Evolutionary conservation across 53 echinoderm and acorn worm species (phyloP), one percentile per base, ranked within the genome.

Genomic region (Mesocentrotus franciscanus): DNA sequence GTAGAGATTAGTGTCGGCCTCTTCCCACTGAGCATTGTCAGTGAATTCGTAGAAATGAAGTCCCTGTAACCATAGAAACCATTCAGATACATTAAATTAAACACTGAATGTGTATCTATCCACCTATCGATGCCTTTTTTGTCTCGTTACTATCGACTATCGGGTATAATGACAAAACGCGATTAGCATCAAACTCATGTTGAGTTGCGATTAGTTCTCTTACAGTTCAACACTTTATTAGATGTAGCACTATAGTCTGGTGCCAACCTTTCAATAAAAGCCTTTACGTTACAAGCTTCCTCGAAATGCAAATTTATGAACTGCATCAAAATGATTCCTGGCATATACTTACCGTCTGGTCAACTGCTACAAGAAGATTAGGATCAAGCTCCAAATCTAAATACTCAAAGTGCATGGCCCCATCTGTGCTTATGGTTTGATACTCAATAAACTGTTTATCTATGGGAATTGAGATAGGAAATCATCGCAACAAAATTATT

Each of bases 371-470:
- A 16, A 98, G 95, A 13, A 98, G 95, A 26, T 62, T 92, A 7
- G 96, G 96, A 33, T 92, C 96, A 70, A 90, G 95, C 0, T 92
- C 96, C 66, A 98, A 89, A 7, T 85, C 84, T 56, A 97, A n/a
- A 81, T 94, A 85, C 84, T 95, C 92, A 95, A 93, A 95, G 59
- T 94, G 76, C 0, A 61, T 61, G 26, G 98, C 98, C 17, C 96
- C 96, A 36, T 95, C 79, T 0, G 98, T 96, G 11, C 75, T 32
- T 32, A 98, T 95, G 0, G 95, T 36, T 94, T 98, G 97, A 74
- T 96, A 98, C 56, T 96, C 96, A 12, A 97, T 93, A 78, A 95
- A 98, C 95, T 98, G 96, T 18, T 96, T n/a, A 78, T 96, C 98
- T 98, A 95, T 29, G 18, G 34, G 68, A 90, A 78, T 24, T 7